Evolutionary conservation across 1,140 invertebrate species (phyloP).

Genomic region (Macrostomum lignano): DNA sequence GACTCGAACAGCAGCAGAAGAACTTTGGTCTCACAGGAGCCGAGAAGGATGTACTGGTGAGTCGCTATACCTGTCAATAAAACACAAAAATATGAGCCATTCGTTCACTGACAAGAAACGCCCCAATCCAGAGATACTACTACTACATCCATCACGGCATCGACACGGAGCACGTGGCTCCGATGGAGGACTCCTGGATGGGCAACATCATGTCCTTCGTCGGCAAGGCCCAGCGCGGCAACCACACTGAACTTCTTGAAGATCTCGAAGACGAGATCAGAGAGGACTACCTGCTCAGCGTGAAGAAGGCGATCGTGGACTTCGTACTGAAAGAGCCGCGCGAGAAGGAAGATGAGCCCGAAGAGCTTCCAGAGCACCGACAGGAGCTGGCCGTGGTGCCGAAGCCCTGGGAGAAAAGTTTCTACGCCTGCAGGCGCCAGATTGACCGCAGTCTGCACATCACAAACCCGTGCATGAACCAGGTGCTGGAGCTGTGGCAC

Average conservation of each 20-base stretch:
- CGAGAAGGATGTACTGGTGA: conserved; percentile 1
- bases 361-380: conserved; percentile 17
- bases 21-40: not conserved
- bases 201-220: conserved; percentile 30
- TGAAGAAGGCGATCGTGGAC: conserved; percentile 50
- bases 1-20: not conserved
- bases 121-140: conserved; percentile 38
- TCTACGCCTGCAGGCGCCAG: conserved; percentile 25
- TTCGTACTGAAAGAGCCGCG: conserved; percentile 50
- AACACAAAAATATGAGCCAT: not conserved
- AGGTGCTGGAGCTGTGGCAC: conserved; percentile 51
- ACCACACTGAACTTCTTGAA: conserved; percentile 20
- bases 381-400: conserved; percentile 37
- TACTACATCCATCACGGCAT: conserved; percentile 62
- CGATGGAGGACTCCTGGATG: conserved; percentile 35
- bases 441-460: conserved; percentile 39
- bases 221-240: conserved; percentile 10
- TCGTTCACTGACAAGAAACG: conserved; percentile 1
- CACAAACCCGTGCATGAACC: conserved; percentile 49
- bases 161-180: conserved; percentile 51
- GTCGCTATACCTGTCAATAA: not conserved
- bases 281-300: conserved; percentile 47
- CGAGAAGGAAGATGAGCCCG: conserved; percentile 20
- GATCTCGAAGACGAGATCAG: conserved; percentile 31
- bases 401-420: conserved; percentile 34